Percentiles rank a stretch among this genome's conserved stretches.
Evolutionary conservation across 2,113 vertebrate genomes (phyloP).

Genomic region (Calcarius ornatus): DNA sequence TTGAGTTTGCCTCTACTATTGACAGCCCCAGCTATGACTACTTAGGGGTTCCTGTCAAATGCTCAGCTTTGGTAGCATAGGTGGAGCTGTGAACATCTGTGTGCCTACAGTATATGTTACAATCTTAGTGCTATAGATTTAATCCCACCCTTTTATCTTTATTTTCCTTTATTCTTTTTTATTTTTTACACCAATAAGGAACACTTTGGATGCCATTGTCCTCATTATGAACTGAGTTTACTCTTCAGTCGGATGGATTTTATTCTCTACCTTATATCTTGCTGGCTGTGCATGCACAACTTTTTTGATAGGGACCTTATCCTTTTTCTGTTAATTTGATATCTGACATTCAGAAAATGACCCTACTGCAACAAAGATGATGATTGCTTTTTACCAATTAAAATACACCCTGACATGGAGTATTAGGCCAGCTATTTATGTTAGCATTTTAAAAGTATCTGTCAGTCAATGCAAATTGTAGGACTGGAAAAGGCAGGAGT

Average conservation of each 20-base stretch:
- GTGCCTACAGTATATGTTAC: background rate
- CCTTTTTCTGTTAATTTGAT: conserved; percentile 37
- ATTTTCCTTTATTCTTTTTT: background rate
- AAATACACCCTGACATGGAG: conserved; percentile 28
- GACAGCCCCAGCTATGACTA: background rate
- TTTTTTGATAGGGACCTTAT: conserved; percentile 6
- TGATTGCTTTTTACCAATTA: conserved; percentile 56
- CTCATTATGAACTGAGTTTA: background rate
- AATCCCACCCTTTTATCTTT: background rate
- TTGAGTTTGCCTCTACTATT: background rate
- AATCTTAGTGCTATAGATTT: background rate
- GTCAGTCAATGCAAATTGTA: conserved; percentile 59
- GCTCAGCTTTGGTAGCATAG: background rate
- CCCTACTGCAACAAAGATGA: conserved; percentile 1
- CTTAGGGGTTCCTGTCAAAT: background rate
- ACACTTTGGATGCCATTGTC: background rate
- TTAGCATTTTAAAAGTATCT: conserved; percentile 34
- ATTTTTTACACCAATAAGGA: background rate
- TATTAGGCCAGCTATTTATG: conserved; percentile 43
- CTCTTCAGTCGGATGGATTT: background rate
- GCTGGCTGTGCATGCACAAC: background rate
- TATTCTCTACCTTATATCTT: background rate
- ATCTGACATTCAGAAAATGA: conserved; percentile 54
- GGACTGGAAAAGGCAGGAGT: conserved; percentile 9
- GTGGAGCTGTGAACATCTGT: background rate